Evolutionary conservation across 2,888 invertebrate genomes (phyloP), one percentile per base, ranked within the genome.

Genomic region (Oligia latruncula): DNA sequence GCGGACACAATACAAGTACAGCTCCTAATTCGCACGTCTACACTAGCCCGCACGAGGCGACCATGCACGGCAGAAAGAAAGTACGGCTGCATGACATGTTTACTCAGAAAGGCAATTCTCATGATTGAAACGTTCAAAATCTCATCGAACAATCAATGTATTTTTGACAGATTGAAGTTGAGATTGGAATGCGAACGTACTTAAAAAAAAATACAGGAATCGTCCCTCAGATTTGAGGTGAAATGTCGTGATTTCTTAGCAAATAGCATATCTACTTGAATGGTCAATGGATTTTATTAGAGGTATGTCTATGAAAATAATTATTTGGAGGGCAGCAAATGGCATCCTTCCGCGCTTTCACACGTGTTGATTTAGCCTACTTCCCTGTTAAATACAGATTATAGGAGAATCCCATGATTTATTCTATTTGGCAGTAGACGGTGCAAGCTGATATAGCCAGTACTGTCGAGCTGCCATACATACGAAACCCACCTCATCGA

Each of bases 1-100:
- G 92, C 88, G 82, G 83, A 86, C 83, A 92, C 75, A 88, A 88
- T 90, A 93, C 92, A 93, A 90, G 90, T 89, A 91, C 89, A 89
- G 77, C 78, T 91, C 88, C 87, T 94, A 93, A 93, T 95, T 95
- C 94, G 91, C 93, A 93, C 93, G 94, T 95, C 94, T 82, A 89
- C 88, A 81, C 81, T 78, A 70, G 86, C 74, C 90, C 90, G 84
- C 90, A 90, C 88, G 88, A 87, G 88, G 75, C 71, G 91, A 75
- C 17, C 2, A 29, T 71, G 89, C 78, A 90, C 83, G 84, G 88
- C n/a, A 71, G 60, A 23, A 46, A n/a, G 90, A 86, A 93, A 94
- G 90, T 93, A 82, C 83, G n/a, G 2, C 13, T 6, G 3, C 4
- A 17, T 43, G 8, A 15, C 9, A n/a, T 29, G 46, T n/a, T 46